These are phyloP conservation scores for Drosophila falleni DNA, from an alignment of 2,888 invertebrate genomes.

Conservation along the genomic window DNA sequence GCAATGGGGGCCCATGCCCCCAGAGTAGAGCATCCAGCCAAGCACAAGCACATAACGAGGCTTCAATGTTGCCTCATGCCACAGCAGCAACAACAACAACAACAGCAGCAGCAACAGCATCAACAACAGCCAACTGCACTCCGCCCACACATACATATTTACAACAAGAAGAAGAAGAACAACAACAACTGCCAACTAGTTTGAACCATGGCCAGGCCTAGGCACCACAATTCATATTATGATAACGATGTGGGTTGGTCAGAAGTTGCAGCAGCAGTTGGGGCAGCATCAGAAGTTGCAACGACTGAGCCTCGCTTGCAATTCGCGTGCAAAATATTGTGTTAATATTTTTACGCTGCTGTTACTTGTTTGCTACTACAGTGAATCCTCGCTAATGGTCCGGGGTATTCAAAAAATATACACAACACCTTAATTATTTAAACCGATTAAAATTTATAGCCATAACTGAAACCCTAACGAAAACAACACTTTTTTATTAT, in stretches of 20 bases:
- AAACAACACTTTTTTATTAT: no score
- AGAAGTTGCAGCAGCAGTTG: slow-evolving; percentile 39
- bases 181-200: slow-evolving; percentile 28
- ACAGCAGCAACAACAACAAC: slow-evolving; percentile 22
- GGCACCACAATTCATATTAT: slow-evolving; percentile 68
- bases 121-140: slow-evolving; percentile 24
- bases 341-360: slow-evolving; percentile 67
- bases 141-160: slow-evolving; percentile 47
- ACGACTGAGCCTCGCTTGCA: slow-evolving; percentile 21
- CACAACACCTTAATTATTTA: no score
- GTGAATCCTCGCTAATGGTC: background rate
- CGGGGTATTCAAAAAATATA: no score
- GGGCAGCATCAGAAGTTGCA: slow-evolving; percentile 24
- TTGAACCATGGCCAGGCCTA: slow-evolving; percentile 39
- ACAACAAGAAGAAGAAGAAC: slow-evolving; percentile 10
- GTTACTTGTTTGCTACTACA: slow-evolving; percentile 40
- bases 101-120: slow-evolving; percentile 6
- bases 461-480: no score
- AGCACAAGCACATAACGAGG: slow-evolving; percentile 60
- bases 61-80: slow-evolving; percentile 53
- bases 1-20: background rate
- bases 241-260: slow-evolving; percentile 77
- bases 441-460: no score
- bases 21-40: slow-evolving; percentile 26
- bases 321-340: slow-evolving; percentile 64